Evolutionary conservation across 2,888 invertebrate genomes (phyloP), one percentile per base, ranked within the genome.

Genomic region (Apamea monoglypha): DNA sequence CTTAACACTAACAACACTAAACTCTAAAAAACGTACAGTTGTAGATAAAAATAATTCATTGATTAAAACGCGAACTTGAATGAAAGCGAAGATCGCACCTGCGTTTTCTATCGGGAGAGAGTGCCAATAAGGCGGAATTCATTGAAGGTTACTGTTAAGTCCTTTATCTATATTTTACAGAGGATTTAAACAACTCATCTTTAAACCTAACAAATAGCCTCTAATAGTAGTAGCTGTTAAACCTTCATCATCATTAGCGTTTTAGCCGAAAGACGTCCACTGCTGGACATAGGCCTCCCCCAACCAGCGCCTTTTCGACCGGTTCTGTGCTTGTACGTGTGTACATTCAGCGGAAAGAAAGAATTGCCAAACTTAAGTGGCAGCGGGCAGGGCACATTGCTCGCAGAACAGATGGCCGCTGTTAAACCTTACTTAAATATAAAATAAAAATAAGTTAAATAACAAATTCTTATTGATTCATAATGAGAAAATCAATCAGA

Each of bases 51-150:
- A 85, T 0, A 75, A 83, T 72, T 80, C 82, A 86, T 85, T 90
- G 82, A 87, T 83, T 53, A 73, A 81, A 87, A 81, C 80, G 78
- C 78, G 81, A 87, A 85, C 75, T 80, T 85, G 81, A 91, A 91
- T 89, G 90, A 90, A 90, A 90, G 84, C 77, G 81, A 83, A 80
- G 77, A 79, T 77, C 18, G 64, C 67, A 85, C 81, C 72, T 82
- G 77, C 40, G 50, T 81, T 86, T 84, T 84, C 80, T 86, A 85
- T 82, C 64, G 53, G 47, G 16, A 77, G 75, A 82, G 74, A 75
- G 74, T 70, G 66, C 21, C 66, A 76, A 74, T 75, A 32, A 74
- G 16, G 61, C 25, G n/a, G 56, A 79, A 73, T 67, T 21, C 40
- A 73, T 64, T 74, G 63, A 61, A 80, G 47, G 10, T 50, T 56